phyloP scores from a whole-genome alignment of 2,113 vertebrate species.

The Cebus imitator region DNA sequence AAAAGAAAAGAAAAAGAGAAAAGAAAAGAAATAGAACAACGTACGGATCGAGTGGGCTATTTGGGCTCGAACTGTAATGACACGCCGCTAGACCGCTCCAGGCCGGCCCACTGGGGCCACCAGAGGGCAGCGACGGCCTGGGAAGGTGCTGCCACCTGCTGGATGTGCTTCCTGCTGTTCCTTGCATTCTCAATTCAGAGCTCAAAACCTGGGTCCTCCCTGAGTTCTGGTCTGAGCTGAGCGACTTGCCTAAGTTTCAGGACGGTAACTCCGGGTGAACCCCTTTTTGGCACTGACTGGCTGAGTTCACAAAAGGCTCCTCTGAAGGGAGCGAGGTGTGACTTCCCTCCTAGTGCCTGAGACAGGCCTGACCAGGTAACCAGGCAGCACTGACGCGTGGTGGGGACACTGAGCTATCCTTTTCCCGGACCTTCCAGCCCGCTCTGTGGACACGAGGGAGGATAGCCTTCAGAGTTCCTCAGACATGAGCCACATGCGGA shows the following conservation, averaged over 20 bases:
- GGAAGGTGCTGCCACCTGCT: not conserved
- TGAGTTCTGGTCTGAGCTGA: not conserved
- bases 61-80: not conserved
- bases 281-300: not conserved
- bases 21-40: not conserved
- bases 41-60: fast-evolving
- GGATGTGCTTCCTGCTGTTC: not conserved
- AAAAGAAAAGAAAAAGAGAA: too few species aligned
- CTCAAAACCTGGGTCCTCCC: not conserved
- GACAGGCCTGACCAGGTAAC: not conserved
- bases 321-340: not conserved
- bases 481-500: not conserved
- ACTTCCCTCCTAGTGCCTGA: not conserved
- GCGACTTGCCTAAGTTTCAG: not conserved
- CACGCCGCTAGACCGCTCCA: fast-evolving
- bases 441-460: not conserved
- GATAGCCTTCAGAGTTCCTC: not conserved
- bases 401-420: not conserved
- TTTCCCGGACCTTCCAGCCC: not conserved
- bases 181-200: not conserved
- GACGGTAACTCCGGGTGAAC: too few species aligned
- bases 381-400: not conserved
- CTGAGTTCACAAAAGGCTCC: not conserved
- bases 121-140: not conserved
- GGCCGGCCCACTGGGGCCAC: not conserved